phyloP scores from a whole-genome alignment of 2,113 vertebrate genomes.

The Thamnophis sirtalis region DNA sequence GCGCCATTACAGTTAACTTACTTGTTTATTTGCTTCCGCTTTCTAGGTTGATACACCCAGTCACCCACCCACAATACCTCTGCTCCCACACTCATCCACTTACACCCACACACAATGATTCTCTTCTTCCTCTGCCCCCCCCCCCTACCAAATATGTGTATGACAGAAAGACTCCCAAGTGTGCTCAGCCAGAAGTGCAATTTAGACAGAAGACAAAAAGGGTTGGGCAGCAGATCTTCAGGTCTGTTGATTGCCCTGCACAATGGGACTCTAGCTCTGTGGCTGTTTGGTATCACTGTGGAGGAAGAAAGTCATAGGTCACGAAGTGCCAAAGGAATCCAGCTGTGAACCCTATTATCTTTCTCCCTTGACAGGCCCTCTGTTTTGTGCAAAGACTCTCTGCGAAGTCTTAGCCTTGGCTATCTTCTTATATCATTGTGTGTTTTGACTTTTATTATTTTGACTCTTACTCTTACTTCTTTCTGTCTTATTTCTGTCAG shows the following conservation, averaged over 20 bases:
- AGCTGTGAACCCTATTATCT: background rate
- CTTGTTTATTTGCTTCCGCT: background rate
- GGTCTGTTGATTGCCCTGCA: background rate
- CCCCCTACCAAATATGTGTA: background rate
- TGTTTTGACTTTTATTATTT: background rate
- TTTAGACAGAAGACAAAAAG: background rate
- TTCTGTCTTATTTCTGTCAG: conserved; percentile 16
- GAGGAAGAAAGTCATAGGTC: background rate
- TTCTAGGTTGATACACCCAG: background rate
- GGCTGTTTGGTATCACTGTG: background rate
- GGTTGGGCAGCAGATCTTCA: background rate
- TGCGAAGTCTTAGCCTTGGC: background rate
- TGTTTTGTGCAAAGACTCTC: background rate
- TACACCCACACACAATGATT: background rate
- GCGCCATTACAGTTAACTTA: background rate
- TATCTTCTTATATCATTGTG: conserved; percentile 6
- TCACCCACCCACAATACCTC: background rate
- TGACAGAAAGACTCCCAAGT: no score
- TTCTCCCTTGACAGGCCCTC: background rate
- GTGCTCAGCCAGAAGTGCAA: background rate
- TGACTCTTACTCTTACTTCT: background rate
- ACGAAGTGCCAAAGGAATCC: background rate
- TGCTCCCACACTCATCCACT: background rate
- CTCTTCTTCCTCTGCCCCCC: background rate
- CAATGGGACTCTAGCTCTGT: background rate